Conservation (phyloP, 2,113 vertebrate species). For the Panurus biarmicus region DNA sequence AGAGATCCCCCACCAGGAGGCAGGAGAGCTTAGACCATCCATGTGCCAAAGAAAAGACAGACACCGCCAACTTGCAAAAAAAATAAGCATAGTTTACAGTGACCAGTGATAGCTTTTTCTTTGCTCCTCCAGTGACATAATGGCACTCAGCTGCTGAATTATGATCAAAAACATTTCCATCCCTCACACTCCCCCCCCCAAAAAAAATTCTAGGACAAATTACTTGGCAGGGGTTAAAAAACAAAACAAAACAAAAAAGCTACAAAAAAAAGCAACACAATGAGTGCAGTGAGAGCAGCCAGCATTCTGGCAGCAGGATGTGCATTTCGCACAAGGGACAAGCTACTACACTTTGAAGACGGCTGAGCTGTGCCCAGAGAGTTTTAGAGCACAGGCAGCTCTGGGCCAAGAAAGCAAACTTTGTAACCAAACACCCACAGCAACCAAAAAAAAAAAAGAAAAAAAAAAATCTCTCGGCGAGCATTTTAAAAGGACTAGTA, state of each 20-base stretch:
- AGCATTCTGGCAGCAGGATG: not conserved
- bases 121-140: not conserved
- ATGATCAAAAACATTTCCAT: not conserved
- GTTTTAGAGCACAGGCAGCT: not conserved
- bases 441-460: not conserved
- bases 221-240: not conserved
- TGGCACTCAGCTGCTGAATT: not conserved
- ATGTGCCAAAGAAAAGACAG: not conserved
- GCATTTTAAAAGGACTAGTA: not conserved
- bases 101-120: not conserved
- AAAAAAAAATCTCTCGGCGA: not conserved
- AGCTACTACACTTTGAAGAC: not conserved
- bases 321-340: not conserved
- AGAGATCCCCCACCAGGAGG: not conserved
- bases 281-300: not conserved
- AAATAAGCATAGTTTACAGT: not conserved
- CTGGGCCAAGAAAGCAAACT: not conserved
- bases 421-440: not conserved
- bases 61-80: not conserved
- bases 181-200: fast-evolving
- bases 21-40: not conserved
- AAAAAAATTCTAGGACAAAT: not conserved
- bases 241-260: not conserved
- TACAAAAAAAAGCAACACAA: not conserved
- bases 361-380: not conserved